phyloP scores from a whole-genome alignment of 2,113 vertebrate species.

The Notarius lentiginosus region DNA sequence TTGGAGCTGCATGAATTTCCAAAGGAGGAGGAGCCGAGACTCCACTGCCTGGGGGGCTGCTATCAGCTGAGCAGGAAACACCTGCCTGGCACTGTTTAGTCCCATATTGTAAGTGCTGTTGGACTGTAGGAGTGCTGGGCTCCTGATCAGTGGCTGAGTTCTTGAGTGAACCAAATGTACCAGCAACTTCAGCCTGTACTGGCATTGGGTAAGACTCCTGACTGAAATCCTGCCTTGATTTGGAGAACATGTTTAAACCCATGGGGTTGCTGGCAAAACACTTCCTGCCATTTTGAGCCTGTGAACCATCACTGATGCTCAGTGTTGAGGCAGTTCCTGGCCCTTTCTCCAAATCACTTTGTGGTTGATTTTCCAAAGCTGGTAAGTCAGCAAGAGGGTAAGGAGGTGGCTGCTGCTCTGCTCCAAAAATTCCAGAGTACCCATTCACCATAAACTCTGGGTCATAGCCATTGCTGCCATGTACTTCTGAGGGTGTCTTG shows the following conservation, averaged over 20 bases:
- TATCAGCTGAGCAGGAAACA: slow-evolving; percentile 49
- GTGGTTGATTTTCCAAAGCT: slow-evolving; percentile 60
- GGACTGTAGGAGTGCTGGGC: slow-evolving; percentile 52
- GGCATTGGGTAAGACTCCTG: slow-evolving; percentile 69
- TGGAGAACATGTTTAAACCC: slow-evolving; percentile 74
- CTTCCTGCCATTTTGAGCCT: slow-evolving; percentile 69
- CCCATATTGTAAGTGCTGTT: slow-evolving; percentile 57
- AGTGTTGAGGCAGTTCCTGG: slow-evolving; percentile 69
- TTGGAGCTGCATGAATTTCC: slow-evolving; percentile 51
- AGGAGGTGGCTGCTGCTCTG: slow-evolving; percentile 64
- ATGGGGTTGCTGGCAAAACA: slow-evolving; percentile 71
- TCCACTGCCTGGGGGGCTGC: slow-evolving; percentile 40
- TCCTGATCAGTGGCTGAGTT: slow-evolving; percentile 52
- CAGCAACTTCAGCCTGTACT: slow-evolving; percentile 58
- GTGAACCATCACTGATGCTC: slow-evolving; percentile 69
- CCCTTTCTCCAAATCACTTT: slow-evolving; percentile 63
- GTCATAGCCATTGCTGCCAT: slow-evolving; percentile 70
- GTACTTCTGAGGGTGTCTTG: slow-evolving; percentile 70
- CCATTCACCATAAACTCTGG: slow-evolving; percentile 71
- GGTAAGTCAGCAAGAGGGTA: slow-evolving; percentile 65
- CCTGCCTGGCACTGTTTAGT: slow-evolving; percentile 54
- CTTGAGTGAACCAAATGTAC: slow-evolving; percentile 64
- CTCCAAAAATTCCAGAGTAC: slow-evolving; percentile 67
- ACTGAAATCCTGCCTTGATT: slow-evolving; percentile 74
- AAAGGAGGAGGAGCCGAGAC: slow-evolving; percentile 15